A percentile compares a stretch with the other conserved stretches of the same genome.
phyloP scores from a whole-genome alignment of 2,888 invertebrate species.

The Aphrophora alni region DNA sequence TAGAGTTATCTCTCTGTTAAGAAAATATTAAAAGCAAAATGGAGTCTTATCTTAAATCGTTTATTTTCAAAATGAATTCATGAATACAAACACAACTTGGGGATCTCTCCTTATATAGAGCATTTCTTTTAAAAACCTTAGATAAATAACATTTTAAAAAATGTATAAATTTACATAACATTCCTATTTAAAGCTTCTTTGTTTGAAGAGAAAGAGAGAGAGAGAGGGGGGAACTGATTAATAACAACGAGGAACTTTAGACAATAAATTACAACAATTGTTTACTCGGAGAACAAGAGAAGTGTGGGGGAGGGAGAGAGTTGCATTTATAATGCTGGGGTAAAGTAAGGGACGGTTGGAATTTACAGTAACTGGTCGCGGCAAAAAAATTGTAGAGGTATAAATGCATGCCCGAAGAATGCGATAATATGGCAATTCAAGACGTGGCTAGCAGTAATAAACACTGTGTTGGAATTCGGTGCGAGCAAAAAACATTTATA shows the following conservation, averaged over 20 bases:
- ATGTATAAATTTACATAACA: conserved; percentile 34
- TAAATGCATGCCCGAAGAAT: background rate
- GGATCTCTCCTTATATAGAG: background rate
- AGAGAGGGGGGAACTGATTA: background rate
- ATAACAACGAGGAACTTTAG: conserved; percentile 1
- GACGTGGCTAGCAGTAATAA: background rate
- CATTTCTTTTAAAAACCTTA: conserved; percentile 14
- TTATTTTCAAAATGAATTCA: conserved; percentile 6
- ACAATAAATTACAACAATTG: conserved; percentile 9
- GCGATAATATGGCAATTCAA: background rate
- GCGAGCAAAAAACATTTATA: background rate
- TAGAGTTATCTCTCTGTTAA: background rate
- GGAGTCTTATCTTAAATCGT: conserved; percentile 3
- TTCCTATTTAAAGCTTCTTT: conserved; percentile 22
- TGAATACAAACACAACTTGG: conserved; percentile 4
- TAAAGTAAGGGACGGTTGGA: background rate
- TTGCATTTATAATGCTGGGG: background rate
- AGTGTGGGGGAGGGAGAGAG: background rate
- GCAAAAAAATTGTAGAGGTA: background rate
- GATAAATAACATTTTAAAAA: conserved; percentile 30
- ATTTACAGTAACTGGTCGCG: background rate
- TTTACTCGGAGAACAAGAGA: background rate
- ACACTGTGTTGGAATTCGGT: background rate
- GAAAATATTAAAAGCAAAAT: background rate
- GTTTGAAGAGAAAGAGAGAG: background rate